Base-by-base conservation (phyloP, 2,113 vertebrate genomes). In the Megaptera novaeangliae region DNA sequence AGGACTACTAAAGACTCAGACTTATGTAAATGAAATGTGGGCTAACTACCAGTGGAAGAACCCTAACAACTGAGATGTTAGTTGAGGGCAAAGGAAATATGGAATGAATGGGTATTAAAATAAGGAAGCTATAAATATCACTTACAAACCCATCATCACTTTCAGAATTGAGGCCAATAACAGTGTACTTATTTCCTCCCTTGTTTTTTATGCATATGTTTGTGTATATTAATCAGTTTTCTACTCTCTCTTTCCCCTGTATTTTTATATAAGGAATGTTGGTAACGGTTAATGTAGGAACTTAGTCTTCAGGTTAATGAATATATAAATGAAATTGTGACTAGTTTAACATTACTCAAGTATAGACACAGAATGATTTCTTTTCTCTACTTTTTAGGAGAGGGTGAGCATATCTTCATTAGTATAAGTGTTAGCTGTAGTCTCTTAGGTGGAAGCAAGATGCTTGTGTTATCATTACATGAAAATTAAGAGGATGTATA, bases 11-110 rank as follows among this genome's bases (percentile, higher is more conserved):
- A 72, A 92, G 63, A 89, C 36, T 95, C 69, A 84, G 36, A 74
- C 31, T 83, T 87, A 74, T n/a, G 74, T 31, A 94, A 96, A 90
- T 66, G n/a, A 94, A 96, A 95, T 61, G 39, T 66, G 59, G 31
- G n/a, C 52, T 87, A 90, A 25, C 74, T 29, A n/a, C 1, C 29
- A 25, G 17, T 34, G 15, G 41, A 95, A 88, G 34, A 77, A 80
- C 8, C 4, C 9, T 59, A 31, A 59, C 10, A 83, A 36, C 36
- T 36, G 55, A 95, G 88, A 41, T 88, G 17, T n/a, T 49, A 8
- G 12, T 6, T 44, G 25, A 88, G 27, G 44, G n/a, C 29, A 93
- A 91, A 91, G 52, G 34, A 77, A 91, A 55, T 17, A 34, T 23
- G 21, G 23, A 66, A 78, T 21, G 5, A 69, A 72, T 49, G 17